A percentile compares a stretch with the other conserved stretches of the same genome.
These are phyloP conservation scores for Sigmodon hispidus DNA, from an alignment of 2,113 vertebrate species.

Conservation along the genomic window DNA sequence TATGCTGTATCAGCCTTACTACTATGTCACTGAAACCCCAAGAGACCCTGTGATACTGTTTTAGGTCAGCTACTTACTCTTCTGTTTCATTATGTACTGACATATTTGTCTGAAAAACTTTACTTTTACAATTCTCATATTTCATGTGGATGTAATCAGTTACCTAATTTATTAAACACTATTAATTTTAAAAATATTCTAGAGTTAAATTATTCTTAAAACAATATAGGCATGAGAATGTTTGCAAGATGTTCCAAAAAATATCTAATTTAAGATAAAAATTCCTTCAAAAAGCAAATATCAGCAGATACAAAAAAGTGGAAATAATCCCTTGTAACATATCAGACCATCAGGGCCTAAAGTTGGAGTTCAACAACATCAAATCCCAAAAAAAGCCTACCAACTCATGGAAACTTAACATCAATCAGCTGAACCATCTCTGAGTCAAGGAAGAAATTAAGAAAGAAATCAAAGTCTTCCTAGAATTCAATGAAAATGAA, in stretches of 20 bases:
- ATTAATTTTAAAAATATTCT: not conserved
- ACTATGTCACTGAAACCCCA: not conserved
- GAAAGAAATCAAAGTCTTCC: too few species aligned
- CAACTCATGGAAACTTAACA: too few species aligned
- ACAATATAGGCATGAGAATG: not conserved
- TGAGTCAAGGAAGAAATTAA: too few species aligned
- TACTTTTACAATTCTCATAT: not conserved
- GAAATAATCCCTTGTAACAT: too few species aligned
- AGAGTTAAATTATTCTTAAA: not conserved
- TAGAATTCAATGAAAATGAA: too few species aligned
- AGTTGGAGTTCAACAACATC: too few species aligned
- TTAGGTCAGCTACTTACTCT: accelerated
- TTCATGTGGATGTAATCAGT: not conserved
- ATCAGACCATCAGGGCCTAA: too few species aligned
- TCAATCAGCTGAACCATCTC: too few species aligned
- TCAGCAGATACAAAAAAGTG: too few species aligned
- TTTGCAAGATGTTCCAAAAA: not conserved
- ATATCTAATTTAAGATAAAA: not conserved
- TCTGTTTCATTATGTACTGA: not conserved
- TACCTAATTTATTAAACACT: not conserved
- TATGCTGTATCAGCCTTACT: not conserved
- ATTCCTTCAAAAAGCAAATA: too few species aligned
- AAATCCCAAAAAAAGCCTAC: too few species aligned
- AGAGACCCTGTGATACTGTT: not conserved
- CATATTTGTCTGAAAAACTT: not conserved